phyloP scores from a whole-genome alignment of 2,113 vertebrate genomes.

The Fregetta grallaria region DNA sequence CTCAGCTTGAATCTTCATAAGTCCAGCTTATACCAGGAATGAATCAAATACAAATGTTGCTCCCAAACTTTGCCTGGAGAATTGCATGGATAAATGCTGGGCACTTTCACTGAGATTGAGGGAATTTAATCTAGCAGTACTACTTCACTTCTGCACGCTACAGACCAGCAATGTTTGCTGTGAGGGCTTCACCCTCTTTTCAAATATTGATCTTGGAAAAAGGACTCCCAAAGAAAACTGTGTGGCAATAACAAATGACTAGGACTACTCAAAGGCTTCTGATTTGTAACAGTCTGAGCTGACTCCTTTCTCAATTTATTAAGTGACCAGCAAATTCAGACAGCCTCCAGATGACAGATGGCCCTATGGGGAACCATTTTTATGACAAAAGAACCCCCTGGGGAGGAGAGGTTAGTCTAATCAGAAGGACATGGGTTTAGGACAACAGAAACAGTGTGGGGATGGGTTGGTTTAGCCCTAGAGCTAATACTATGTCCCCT shows the following conservation, averaged over 20 bases:
- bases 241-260: neutral
- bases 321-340: neutral
- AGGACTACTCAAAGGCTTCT: neutral
- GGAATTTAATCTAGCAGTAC: neutral
- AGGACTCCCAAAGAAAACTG: neutral
- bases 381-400: neutral
- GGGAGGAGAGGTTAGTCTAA: neutral
- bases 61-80: neutral
- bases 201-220: neutral
- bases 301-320: neutral
- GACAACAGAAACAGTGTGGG: neutral
- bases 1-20: neutral
- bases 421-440: neutral
- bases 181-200: neutral
- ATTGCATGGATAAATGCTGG: neutral
- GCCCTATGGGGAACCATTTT: neutral
- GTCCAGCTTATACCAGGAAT: neutral
- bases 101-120: neutral
- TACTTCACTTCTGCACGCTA: accelerated
- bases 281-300: neutral
- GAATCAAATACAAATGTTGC: neutral
- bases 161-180: neutral
- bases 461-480: neutral
- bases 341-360: neutral
- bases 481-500: no score